Evolutionary conservation across 2,797 vertebrate genomes (phyloP).

Genomic region (Poeciliopsis gracilis): DNA sequence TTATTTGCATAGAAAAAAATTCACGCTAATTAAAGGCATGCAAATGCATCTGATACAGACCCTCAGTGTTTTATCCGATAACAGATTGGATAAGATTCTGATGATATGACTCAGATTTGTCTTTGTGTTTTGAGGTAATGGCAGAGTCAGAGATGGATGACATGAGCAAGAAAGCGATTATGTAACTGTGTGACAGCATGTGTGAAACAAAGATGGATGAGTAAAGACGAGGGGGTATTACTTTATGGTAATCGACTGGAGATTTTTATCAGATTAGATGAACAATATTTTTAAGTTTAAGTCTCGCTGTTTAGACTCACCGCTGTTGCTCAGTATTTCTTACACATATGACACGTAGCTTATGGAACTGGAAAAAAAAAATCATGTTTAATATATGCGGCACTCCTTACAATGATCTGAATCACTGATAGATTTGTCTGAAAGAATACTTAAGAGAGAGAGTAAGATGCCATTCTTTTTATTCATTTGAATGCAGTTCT

Average conservation of each 20-base stretch:
- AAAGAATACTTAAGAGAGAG: not conserved
- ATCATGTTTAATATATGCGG: not conserved
- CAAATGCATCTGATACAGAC: not conserved
- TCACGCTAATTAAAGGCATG: slow-evolving; percentile 14
- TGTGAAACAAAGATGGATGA: slow-evolving; percentile 16
- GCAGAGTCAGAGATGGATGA: slow-evolving; percentile 41
- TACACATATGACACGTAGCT: not conserved
- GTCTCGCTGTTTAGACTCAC: not conserved
- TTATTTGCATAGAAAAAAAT: slow-evolving; percentile 37
- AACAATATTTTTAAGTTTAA: not conserved
- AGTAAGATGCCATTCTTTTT: not conserved
- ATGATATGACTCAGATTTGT: slow-evolving; percentile 63
- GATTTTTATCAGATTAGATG: not conserved
- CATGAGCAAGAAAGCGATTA: slow-evolving; percentile 53
- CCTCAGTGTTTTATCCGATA: slow-evolving; percentile 8
- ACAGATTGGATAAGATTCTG: slow-evolving; percentile 25
- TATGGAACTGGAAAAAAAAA: not conserved
- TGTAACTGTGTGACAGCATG: slow-evolving; percentile 30
- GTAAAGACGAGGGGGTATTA: slow-evolving; percentile 7
- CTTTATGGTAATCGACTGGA: not conserved
- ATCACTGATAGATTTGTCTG: not conserved
- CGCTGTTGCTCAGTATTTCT: not conserved
- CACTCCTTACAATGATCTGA: not conserved
- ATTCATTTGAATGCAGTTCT: not conserved
- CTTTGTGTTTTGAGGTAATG: slow-evolving; percentile 55